phyloP scores from a whole-genome alignment of 2,113 vertebrate species.

The Cynocephalus volans region DNA sequence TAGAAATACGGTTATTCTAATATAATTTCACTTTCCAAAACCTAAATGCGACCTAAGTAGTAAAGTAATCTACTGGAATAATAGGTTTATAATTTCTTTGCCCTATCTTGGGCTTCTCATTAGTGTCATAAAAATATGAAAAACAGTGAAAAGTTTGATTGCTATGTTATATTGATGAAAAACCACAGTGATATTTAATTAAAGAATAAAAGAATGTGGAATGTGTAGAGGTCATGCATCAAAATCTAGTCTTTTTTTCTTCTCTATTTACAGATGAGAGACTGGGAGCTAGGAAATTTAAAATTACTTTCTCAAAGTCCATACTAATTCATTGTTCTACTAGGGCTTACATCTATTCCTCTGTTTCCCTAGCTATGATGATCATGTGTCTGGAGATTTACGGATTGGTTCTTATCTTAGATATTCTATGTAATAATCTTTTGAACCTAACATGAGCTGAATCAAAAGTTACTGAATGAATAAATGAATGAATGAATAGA shows the following conservation, averaged over 20 bases:
- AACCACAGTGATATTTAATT: background rate
- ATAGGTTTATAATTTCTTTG: slow-evolving; percentile 4
- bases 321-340: background rate
- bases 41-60: background rate
- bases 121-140: background rate
- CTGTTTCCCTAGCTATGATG: background rate
- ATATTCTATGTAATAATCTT: background rate
- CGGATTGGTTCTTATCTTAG: background rate
- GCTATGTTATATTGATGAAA: background rate
- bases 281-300: background rate
- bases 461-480: background rate
- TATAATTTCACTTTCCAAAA: slow-evolving; percentile 57
- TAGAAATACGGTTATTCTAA: slow-evolving; percentile 59
- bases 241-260: slow-evolving; percentile 20
- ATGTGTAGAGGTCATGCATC: background rate
- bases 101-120: background rate
- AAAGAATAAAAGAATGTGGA: background rate
- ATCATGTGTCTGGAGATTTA: background rate
- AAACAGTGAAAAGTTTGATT: background rate
- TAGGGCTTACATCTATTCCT: background rate
- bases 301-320: background rate
- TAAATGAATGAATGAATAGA: slow-evolving; percentile 19
- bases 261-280: slow-evolving; percentile 34
- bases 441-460: background rate
- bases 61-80: background rate